phyloP scores from a whole-genome alignment of 2,888 invertebrate genomes.

The Ennomos erosarius region DNA sequence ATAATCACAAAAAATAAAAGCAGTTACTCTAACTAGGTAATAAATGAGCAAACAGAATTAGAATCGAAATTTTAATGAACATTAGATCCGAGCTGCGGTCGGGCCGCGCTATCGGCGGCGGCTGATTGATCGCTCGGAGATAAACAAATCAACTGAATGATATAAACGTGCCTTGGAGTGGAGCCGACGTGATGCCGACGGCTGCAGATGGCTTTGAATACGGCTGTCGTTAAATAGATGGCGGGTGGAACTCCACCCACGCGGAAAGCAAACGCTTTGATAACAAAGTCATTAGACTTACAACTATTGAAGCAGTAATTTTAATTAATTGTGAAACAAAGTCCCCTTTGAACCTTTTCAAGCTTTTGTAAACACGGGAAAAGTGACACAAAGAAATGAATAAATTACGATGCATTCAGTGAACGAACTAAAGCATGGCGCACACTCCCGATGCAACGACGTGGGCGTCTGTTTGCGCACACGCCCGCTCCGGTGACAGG shows the following conservation, averaged over 20 bases:
- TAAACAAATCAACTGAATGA: slow-evolving; percentile 11
- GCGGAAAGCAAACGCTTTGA: neutral
- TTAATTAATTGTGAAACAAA: slow-evolving; percentile 8
- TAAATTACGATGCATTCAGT: slow-evolving; percentile 17
- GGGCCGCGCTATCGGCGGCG: neutral
- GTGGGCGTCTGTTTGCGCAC: slow-evolving; percentile 34
- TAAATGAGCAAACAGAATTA: slow-evolving; percentile 21
- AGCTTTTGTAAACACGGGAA: neutral
- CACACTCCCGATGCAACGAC: slow-evolving; percentile 25
- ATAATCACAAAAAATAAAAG: slow-evolving; percentile 6
- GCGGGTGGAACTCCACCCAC: slow-evolving; percentile 10
- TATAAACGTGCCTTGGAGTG: slow-evolving; percentile 4
- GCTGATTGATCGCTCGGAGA: slow-evolving; percentile 16
- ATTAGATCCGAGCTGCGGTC: neutral
- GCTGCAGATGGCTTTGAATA: slow-evolving; percentile 3
- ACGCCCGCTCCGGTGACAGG: slow-evolving; percentile 32
- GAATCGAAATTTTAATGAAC: slow-evolving; percentile 21
- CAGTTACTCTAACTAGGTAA: slow-evolving; percentile 5
- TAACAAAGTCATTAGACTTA: neutral
- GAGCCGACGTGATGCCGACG: too few species aligned
- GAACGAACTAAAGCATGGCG: slow-evolving; percentile 23
- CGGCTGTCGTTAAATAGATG: slow-evolving; percentile 13
- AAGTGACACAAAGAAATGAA: slow-evolving; percentile 21
- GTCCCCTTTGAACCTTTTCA: slow-evolving; percentile 1
- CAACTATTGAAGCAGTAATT: neutral